Conservation (phyloP, 2,113 vertebrate species). For the Paralichthys olivaceus region DNA sequence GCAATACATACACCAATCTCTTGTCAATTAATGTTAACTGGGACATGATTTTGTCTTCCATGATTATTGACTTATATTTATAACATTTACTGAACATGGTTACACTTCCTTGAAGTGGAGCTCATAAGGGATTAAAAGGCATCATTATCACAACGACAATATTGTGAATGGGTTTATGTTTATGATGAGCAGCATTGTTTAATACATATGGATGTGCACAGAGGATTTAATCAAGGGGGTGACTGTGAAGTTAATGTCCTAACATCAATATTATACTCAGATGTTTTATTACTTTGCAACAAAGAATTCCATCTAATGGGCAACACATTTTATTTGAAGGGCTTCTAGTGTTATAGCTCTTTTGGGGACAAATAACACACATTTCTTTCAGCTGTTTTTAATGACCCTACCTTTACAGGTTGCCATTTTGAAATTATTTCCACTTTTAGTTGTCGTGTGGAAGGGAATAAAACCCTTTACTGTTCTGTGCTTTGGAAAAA, state of each 20-base stretch:
- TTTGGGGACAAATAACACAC: background rate
- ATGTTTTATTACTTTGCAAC: background rate
- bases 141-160: background rate
- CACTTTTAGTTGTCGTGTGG: background rate
- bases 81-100: conserved; percentile 8
- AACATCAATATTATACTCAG: conserved; percentile 20
- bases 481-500: no score
- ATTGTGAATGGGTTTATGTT: background rate
- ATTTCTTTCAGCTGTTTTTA: no score
- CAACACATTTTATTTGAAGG: background rate
- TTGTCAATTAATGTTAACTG: conserved; percentile 30
- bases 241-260: background rate
- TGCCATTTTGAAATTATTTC: background rate
- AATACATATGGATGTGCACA: background rate
- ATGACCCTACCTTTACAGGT: no score
- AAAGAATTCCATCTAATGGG: background rate
- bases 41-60: conserved; percentile 43
- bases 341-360: background rate
- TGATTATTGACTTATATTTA: conserved; percentile 5
- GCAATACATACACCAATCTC: conserved; percentile 33
- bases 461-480: background rate
- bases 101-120: background rate
- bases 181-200: conserved; percentile 1
- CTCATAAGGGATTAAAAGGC: conserved; percentile 21
- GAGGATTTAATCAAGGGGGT: background rate